phyloP scores from a whole-genome alignment of 2,888 invertebrate genomes.

The Pheosia gnoma region DNA sequence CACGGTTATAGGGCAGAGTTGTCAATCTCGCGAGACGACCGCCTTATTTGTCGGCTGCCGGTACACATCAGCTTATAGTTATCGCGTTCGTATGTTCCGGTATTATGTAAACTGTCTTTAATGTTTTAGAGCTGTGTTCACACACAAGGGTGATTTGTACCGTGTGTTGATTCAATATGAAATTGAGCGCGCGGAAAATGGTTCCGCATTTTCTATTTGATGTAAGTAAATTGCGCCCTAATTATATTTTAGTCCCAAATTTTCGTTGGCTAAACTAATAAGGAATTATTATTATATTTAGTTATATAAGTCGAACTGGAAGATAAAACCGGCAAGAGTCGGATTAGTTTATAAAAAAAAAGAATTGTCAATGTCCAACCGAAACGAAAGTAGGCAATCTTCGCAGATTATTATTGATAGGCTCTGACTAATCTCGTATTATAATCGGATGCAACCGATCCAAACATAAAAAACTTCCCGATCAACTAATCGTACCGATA shows the following conservation, averaged over 20 bases:
- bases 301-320: too few relatives aligned
- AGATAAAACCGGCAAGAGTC: too few relatives aligned
- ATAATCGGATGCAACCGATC: background rate
- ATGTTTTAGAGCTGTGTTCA: background rate
- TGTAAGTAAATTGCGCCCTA: too few relatives aligned
- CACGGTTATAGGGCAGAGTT: constrained; percentile 2
- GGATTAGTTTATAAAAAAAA: too few relatives aligned
- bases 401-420: background rate
- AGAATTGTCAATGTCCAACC: background rate
- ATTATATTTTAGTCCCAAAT: too few relatives aligned
- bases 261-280: too few relatives aligned
- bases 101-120: constrained; percentile 19
- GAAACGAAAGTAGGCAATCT: background rate
- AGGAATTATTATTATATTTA: too few relatives aligned
- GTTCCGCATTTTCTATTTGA: too few relatives aligned
- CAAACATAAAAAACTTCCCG: background rate
- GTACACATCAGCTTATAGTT: constrained; percentile 28
- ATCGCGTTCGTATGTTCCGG: constrained; percentile 30
- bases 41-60: constrained; percentile 21
- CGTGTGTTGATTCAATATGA: too few relatives aligned
- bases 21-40: constrained; percentile 1
- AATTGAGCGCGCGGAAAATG: too few relatives aligned
- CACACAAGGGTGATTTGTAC: background rate
- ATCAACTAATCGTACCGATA: constrained; percentile 24
- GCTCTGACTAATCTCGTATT: background rate